Base-by-base conservation (phyloP, 2,797 vertebrate species). In the Myiotriccus ornatus region DNA sequence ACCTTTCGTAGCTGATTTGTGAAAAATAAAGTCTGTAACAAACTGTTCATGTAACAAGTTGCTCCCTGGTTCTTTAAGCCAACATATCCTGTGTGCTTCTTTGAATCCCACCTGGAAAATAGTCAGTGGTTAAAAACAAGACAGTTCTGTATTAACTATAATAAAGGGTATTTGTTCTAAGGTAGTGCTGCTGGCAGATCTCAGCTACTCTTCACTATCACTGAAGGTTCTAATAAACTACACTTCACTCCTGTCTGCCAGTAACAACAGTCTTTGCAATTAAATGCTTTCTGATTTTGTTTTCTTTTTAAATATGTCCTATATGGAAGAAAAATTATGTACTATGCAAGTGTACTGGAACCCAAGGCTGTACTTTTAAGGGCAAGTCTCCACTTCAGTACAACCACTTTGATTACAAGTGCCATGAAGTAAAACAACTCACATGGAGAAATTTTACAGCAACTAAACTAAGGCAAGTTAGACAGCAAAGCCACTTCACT, bases 11-110 rank as follows among this genome's bases (percentile, higher is more conserved):
- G 98, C 65, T 99, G 99, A 97, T 99, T 99, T 93, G 99, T 99
- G 97, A 99, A 99, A 98, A 99, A 99, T 89, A 99, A 98, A 4
- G 99, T 99, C 98, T 99, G 99, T 93, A 99, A 98, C 95, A 99
- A 98, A 97, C 99, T 99, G 96, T 99, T 99, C 99, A 99, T 99
- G 97, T 99, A 99, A 98, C 99, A 99, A 19, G 99, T 99, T 24
- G 99, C 99, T 97, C 99, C 99, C 97, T 99, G 99, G 97, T 99
- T 99, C 98, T 99, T 99, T 62, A 99, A 98, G 47, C 99, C 99
- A 74, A 99, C 99, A 35, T 99, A 99, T 95, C 99, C 99, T 15
- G 99, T 99, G 97, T 99, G 99, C 97, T 99, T 99, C 98, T 99
- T 99, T 9, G 99, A 99, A 98, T 99, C 99, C 99, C 99, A 99